These are phyloP conservation scores for Hybos culiciformis DNA, from an alignment of 2,888 invertebrate species.

Conservation along the genomic window DNA sequence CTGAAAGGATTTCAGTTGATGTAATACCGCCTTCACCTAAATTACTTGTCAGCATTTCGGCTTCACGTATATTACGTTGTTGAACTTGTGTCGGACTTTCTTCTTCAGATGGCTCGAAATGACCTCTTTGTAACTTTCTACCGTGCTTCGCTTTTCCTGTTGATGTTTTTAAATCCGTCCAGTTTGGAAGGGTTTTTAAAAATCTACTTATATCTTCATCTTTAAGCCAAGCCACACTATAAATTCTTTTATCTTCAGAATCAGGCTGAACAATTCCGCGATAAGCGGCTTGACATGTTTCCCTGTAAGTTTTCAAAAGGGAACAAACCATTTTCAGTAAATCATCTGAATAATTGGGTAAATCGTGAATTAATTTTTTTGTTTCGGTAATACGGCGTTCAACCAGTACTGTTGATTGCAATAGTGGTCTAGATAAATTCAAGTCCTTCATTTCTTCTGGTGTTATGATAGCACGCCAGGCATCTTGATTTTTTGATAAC, in stretches of 20 bases:
- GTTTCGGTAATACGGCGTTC: constrained; percentile 47
- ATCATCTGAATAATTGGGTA: constrained; percentile 62
- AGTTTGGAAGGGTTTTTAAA: constrained; percentile 73
- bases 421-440: constrained; percentile 47
- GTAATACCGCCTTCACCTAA: constrained; percentile 76
- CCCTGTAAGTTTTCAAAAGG: constrained; percentile 55
- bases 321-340: constrained; percentile 58
- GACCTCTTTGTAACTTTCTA: constrained; percentile 27
- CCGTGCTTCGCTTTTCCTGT: constrained; percentile 24
- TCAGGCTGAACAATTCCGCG: constrained; percentile 63
- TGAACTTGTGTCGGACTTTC: constrained; percentile 69
- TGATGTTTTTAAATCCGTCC: constrained; percentile 48
- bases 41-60: constrained; percentile 85
- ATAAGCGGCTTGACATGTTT: constrained; percentile 61
- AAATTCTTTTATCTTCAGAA: constrained; percentile 61
- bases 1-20: constrained; percentile 72
- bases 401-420: constrained; percentile 58
- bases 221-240: constrained; percentile 79
- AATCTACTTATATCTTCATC: constrained; percentile 91
- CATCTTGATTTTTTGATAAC: constrained; percentile 59
- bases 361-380: constrained; percentile 49
- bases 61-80: constrained; percentile 71
- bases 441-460: constrained; percentile 52
- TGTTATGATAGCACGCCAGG: constrained; percentile 63
- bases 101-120: constrained; percentile 46